These are phyloP conservation scores for Agrypnus murinus DNA, from an alignment of 2,888 invertebrate species.

Conservation along the genomic window DNA sequence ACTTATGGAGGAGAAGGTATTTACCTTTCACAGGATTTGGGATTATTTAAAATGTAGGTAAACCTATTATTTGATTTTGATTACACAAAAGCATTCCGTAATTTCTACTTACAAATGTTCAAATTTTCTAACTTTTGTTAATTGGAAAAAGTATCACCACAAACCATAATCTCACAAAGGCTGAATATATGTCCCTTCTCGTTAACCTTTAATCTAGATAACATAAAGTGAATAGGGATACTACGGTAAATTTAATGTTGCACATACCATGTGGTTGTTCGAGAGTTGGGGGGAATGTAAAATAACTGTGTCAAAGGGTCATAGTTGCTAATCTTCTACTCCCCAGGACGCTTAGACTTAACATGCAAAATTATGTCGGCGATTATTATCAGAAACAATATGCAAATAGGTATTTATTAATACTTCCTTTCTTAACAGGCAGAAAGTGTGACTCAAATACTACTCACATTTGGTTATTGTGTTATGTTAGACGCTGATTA, in stretches of 20 bases:
- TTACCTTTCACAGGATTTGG: too few species aligned
- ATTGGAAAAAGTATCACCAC: too few species aligned
- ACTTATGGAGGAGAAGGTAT: too few species aligned
- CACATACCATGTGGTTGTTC: slow-evolving; percentile 18
- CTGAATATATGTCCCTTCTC: slow-evolving; percentile 1
- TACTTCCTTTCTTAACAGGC: not conserved
- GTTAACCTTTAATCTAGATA: slow-evolving; percentile 28
- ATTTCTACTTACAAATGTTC: too few species aligned
- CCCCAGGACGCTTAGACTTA: slow-evolving; percentile 16
- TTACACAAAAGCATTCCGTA: too few species aligned
- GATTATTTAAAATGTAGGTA: too few species aligned
- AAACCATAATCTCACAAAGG: slow-evolving; percentile 7
- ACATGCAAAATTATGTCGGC: slow-evolving; percentile 17
- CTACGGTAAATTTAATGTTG: slow-evolving; percentile 24
- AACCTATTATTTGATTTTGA: too few species aligned
- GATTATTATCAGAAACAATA: slow-evolving; percentile 20
- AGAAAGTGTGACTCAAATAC: not conserved
- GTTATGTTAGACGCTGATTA: slow-evolving; percentile 3
- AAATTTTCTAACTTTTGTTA: too few species aligned
- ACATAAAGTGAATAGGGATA: slow-evolving; percentile 14
- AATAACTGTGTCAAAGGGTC: slow-evolving; percentile 27
- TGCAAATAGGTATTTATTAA: slow-evolving; percentile 7
- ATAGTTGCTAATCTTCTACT: slow-evolving; percentile 16
- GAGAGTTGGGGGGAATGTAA: slow-evolving; percentile 6
- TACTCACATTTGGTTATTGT: not conserved